Evolutionary conservation across 2,113 vertebrate genomes (phyloP), one percentile per base, ranked within the genome.

Genomic region (Lepus americanus): DNA sequence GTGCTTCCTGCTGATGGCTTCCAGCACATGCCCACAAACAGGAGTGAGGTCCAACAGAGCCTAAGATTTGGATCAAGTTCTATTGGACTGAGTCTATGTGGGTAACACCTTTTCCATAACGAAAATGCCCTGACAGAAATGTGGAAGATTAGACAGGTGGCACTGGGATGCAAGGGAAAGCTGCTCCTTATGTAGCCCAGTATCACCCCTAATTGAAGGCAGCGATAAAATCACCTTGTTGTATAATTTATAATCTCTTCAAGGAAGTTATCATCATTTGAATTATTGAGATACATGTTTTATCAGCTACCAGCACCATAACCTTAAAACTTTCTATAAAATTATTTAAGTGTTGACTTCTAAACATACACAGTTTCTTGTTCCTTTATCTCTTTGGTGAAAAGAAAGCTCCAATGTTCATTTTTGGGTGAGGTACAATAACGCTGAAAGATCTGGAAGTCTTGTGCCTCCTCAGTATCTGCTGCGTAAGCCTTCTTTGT

Each of bases 371-470:
- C 22, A 63, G 8, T 39, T 81, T 67, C 25, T 83, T 39, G 5
- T 69, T 77, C 4, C 49, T 66, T 73, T 81, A 27, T 90, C 39
- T 82, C 67, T 81, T 76, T 39, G 64, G 6, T 67, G 49, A 72
- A 44, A 53, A 59, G n/a, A 31, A 55, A 33, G 5, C 31, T 59
- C 7, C 49, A 39, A 9, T 66, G 6, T 78, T 94, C 14, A 55
- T 31, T 67, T 90, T 85, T 92, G 22, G 39, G 29, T 81, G 95
- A 44, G 22, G 78, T 22, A 1, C 90, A 97, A 0, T 0, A 44
- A 44, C 0, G 10, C 16, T 0, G 20, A 3, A 1, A n/a, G 66
- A 4, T 1, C 0, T 0, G 17, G 1, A 4, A 8, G 19, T 44
- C 0, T 0, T 53, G 5, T 13, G 83, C 14, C 29, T 2, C 2